Base-by-base conservation (phyloP, 1,140 invertebrate genomes). In the Oryctes rhinoceros region DNA sequence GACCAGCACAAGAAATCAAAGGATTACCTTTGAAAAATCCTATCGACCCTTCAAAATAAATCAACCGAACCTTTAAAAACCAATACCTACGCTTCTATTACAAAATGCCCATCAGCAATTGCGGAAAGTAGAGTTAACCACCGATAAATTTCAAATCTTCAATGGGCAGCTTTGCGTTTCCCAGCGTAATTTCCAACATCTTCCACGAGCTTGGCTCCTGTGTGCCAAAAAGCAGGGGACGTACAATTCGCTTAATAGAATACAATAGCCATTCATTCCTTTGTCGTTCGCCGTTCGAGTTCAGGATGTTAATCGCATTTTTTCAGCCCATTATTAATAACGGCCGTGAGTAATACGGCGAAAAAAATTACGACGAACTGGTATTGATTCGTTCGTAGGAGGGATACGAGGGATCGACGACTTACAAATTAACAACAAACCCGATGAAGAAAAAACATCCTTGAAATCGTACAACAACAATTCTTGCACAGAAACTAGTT, bases 361-460 rank as follows among this genome's bases (percentile, higher is more conserved):
- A 59, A 59, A 59, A 59, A 59, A 59, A 59, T 59, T 59, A 59
- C 15, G 53, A 59, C 18, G 53, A 59, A 59, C 53, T 59, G 53
- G 53, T 59, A 59, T 59, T 59, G 53, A 59, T 59, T 59, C 53
- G 53, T n/a, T 18, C 13, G 53, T 59, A 59, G 53, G 53, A n/a
- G 18, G 53, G 15, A 15, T 18, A 59, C 15, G 13, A 44, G 24
- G 24, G 53, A 59, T 59, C 53, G 18, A 15, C 53, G 53, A 59
- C 53, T 59, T 59, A 7, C 53, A 59, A 59, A 59, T 59, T 59
- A 59, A 18, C 53, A 59, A 59, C 53, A 59, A 59, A 59, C 53
- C 5, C 53, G 15, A 59, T 59, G 53, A 59, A 59, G 53, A 59
- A 59, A 44, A 44, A 59, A 59, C 13, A 59, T 59, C 53, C 53